These are phyloP conservation scores for Danio kyathit DNA, from an alignment of 2,797 vertebrate genomes.

Conservation along the genomic window DNA sequence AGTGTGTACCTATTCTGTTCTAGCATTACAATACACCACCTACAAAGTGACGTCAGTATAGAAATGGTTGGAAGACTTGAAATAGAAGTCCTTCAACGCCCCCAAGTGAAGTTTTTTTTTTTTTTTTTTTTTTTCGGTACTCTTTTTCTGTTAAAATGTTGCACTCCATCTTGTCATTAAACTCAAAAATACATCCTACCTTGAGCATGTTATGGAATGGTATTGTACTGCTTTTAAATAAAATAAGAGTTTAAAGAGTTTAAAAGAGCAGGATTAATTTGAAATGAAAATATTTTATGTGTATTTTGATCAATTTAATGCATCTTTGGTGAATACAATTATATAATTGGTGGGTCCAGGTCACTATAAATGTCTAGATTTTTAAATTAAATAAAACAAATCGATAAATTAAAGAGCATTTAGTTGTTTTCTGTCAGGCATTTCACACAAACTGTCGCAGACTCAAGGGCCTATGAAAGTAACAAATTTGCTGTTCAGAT, in stretches of 20 bases:
- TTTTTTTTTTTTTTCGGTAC: not conserved
- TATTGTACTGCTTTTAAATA: too few species aligned
- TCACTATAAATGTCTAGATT: not conserved
- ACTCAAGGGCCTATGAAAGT: not conserved
- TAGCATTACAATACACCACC: not conserved
- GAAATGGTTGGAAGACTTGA: not conserved
- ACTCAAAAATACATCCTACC: too few species aligned
- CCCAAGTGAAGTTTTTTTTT: not conserved
- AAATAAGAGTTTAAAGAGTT: too few species aligned
- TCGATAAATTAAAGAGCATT: not conserved
- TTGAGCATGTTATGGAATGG: too few species aligned
- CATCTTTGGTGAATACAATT: not conserved
- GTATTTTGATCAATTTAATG: not conserved
- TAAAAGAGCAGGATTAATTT: too few species aligned
- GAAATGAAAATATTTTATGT: not conserved
- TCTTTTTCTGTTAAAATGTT: not conserved
- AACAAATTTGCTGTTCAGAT: slow-evolving; percentile 4
- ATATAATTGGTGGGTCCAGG: not conserved
- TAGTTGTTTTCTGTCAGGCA: not conserved
- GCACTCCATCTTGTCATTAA: not conserved
- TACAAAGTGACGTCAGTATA: not conserved
- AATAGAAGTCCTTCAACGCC: not conserved
- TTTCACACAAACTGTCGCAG: not conserved
- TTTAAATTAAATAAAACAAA: not conserved
- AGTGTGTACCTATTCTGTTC: not conserved